Base-by-base conservation (phyloP, 1,140 invertebrate genomes). In the Drosophila sechellia region DNA sequence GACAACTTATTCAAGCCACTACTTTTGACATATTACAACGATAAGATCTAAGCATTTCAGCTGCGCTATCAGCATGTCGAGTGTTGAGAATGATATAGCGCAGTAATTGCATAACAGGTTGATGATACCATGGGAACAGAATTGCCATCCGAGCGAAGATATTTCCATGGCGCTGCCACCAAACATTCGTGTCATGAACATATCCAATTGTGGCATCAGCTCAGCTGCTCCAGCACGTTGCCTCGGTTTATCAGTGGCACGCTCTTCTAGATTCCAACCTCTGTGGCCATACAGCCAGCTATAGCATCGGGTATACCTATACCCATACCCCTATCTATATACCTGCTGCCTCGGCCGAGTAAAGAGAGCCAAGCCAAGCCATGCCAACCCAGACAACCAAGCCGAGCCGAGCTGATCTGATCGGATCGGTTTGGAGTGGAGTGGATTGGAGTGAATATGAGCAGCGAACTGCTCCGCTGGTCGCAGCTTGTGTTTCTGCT, bases 201-300 rank as follows among this genome's bases (percentile, higher is more conserved):
- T 52, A 73, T 37, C 54, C 64, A 81, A 42, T 61, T 85, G 72
- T 66, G 77, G 81, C 81, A 84, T 70, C 77, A 69, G 65, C 65
- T 77, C 61, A 63, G 70, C 64, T 85, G 79, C 79, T 76, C 78
- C 81, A 85, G 81, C 81, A 85, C 81, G 83, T 86, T 86, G 83
- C 64, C 48, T 57, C 52, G 50, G 46, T 74, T 84, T 87, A 85
- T 85, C 81, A 85, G 81, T 80, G 84, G 71, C 78, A 85, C 81
- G 81, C 81, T 85, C 81, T 86, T 87, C 52, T 81, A 85, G 81
- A 85, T 86, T 85, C 77, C 77, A 56, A 55, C 40, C 63, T 39
- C 65, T 65, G 61, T 63, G 17, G 49, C 46, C 22, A 45, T 22
- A 34, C n/a, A 64, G 59, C 55, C 52, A 39, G 11, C 37, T 31